Base-by-base conservation (phyloP, 2,797 vertebrate genomes). In the Helicolenus hilgendorfi region DNA sequence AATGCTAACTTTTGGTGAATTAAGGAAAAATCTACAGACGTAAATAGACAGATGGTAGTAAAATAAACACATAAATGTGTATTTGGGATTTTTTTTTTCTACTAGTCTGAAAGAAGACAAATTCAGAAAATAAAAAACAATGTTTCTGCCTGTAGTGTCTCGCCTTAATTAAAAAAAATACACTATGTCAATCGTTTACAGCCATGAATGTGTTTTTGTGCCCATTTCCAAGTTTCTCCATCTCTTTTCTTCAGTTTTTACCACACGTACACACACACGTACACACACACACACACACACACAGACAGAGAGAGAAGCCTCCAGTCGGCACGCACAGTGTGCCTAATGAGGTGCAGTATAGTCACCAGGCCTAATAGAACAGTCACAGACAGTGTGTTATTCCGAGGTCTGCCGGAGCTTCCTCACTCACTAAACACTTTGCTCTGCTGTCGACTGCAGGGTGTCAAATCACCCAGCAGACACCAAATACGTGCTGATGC, bases 341-440 rank as follows among this genome's bases (percentile, higher is more conserved):
- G 74, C 85, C 74, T 96, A 95, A 96, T 93, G 92, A 94, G 93
- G 89, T 94, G 91, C 88, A 22, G 84, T 82, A 58, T 45, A 82
- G 88, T 93, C 84, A 86, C 70, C 77, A 22, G 88, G 69, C 74
- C 89, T 93, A 92, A 95, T 92, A 90, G 90, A 93, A 86, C 83
- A 89, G 87, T 94, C 92, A 86, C 90, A 91, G 79, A 86, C 91
- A 90, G 79, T 63, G 86, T 91, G 91, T 89, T 91, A 83, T 81
- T 90, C 84, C 82, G 72, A 92, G 72, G 77, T 80, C 85, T 38
- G 69, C 62, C 38, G 18, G 24, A 83, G 82, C 80, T 24, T 77
- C 89, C 75, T 82, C 84, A 20, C 79, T 88, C 88, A 22, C 90
- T 73, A 87, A 94, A 92, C 85, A 82, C 81, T 83, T 69, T 68